Percentiles rank a stretch among this genome's conserved stretches.
Conservation (phyloP, 1,140 invertebrate genomes). For the Rhagoletis pomonella region DNA sequence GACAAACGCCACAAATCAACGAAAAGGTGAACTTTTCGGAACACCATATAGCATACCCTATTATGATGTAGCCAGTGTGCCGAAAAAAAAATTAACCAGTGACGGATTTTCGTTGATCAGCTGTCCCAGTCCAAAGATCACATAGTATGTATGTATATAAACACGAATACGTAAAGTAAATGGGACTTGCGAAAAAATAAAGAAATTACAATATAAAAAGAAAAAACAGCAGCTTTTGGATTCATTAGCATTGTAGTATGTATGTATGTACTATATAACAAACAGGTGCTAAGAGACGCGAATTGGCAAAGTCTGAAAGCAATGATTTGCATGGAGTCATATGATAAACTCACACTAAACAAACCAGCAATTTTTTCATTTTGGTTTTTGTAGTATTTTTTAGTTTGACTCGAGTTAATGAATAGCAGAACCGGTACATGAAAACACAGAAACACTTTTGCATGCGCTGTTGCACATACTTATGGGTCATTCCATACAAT, state of each 20-base stretch:
- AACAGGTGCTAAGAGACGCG: not conserved
- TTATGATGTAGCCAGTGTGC: not conserved
- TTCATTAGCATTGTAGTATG: no score
- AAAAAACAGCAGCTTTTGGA: not conserved
- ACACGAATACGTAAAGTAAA: not conserved
- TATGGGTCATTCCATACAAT: no score
- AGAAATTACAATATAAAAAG: not conserved
- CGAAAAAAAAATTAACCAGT: not conserved
- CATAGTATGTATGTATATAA: not conserved
- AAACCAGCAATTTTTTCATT: not conserved
- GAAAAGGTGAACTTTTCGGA: not conserved
- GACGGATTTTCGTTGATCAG: not conserved
- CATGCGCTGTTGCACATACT: no score
- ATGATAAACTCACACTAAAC: slow-evolving; percentile 5
- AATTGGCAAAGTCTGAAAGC: not conserved
- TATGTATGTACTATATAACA: not conserved
- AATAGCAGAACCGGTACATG: no score
- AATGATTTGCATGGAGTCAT: not conserved
- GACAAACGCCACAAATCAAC: not conserved
- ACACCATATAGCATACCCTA: no score
- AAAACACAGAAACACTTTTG: no score
- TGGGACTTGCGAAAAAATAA: not conserved
- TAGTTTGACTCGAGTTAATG: not conserved
- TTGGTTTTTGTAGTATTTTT: not conserved
- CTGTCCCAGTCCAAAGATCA: slow-evolving; percentile 25